Base-by-base conservation (phyloP, 2,797 vertebrate genomes). In the Girardinus metallicus region DNA sequence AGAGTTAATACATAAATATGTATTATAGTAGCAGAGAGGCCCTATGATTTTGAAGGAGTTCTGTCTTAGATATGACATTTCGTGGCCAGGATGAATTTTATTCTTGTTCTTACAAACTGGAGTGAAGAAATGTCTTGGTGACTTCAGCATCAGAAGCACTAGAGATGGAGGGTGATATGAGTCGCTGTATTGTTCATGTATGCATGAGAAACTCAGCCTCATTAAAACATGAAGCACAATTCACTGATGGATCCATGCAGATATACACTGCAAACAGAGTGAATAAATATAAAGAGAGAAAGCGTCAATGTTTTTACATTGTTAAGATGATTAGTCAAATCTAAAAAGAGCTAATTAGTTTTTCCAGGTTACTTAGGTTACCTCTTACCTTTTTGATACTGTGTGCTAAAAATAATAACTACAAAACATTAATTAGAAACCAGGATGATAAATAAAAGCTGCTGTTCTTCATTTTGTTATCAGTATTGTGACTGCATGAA, bases 291-390 rank as follows among this genome's bases (percentile, higher is more conserved):
- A 34, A 53, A 29, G 39, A n/a, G 21, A 46, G 12, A 15, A 3
- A 26, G 36, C 34, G n/a, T 73, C 12, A 10, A 73, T 47, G 2
- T 49, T 18, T 34, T 71, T 64, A 3, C 21, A 18, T 2, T n/a
- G 66, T 47, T 78, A 43, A 85, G 43, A 76, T 47, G 26, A 81
- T 55, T 39, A 29, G 46, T 72, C 11, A 66, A 23, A 68, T 4
- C 64, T 62, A 39, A 18, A 13, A 51, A 62, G 66, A 70, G 41
- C 39, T 44, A 70, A 70, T 44, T 70, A 11, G 1, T 68, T 68
- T 66, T 70, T 44, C 16, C 41, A 43, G 26, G 41, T 47, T 31
- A 46, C 13, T 44, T 46, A 15, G 43, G 11, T 47, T 47, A 23
- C 31, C 26, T 74, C 12, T 23, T 43, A 36, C 12, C 6, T 73